Evolutionary conservation across 2,797 vertebrate species (phyloP).

Genomic region (Danio choprae): DNA sequence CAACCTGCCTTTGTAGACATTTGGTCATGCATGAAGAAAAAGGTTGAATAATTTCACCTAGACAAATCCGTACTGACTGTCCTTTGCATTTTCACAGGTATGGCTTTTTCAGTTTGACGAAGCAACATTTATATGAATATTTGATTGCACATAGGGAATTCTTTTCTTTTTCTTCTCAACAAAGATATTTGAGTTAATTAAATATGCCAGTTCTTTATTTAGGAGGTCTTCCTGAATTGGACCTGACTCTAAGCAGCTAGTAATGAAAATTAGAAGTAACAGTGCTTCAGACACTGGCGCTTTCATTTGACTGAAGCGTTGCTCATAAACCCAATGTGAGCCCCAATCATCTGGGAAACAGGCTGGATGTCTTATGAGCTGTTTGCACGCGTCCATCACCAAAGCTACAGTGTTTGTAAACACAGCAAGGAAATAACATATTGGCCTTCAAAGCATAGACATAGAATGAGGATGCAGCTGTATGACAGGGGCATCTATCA

Average conservation of each 20-base stretch:
- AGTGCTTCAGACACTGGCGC: constrained; percentile 77
- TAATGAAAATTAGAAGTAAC: constrained; percentile 70
- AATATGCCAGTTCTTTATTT: constrained; percentile 18
- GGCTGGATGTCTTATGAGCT: constrained; percentile 74
- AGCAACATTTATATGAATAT: neutral
- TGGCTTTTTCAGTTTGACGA: constrained; percentile 11
- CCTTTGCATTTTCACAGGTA: constrained; percentile 62
- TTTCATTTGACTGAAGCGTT: constrained; percentile 76
- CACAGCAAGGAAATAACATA: constrained; percentile 70
- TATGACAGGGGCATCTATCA: constrained; percentile 51
- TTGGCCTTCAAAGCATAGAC: constrained; percentile 73
- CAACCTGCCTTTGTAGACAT: constrained; percentile 72
- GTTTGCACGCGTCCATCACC: constrained; percentile 71
- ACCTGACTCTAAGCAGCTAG: constrained; percentile 66
- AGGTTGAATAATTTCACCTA: constrained; percentile 64
- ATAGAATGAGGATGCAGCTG: constrained; percentile 72
- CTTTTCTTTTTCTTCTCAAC: neutral
- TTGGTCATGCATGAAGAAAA: constrained; percentile 70
- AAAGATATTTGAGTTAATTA: neutral
- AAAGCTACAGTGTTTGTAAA: constrained; percentile 72
- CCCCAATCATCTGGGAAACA: constrained; percentile 68
- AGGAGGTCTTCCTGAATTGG: constrained; percentile 31
- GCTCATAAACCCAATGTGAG: constrained; percentile 75
- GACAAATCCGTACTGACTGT: constrained; percentile 65
- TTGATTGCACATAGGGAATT: neutral